Conservation (phyloP, 2,888 invertebrate species). For the Xestia c-nigrum region DNA sequence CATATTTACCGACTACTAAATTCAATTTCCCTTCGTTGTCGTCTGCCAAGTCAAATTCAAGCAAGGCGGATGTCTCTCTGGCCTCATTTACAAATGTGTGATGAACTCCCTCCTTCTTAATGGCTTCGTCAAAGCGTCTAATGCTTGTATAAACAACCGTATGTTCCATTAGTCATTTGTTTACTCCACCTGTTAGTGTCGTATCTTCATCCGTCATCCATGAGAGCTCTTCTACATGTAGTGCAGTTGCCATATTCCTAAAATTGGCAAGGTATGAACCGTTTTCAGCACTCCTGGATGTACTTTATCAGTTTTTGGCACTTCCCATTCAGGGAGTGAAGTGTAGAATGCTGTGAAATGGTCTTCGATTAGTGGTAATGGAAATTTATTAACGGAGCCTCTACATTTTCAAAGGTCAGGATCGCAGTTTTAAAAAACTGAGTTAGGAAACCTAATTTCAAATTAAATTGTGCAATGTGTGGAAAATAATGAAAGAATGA, state of each 20-base stretch:
- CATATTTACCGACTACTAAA: slow-evolving; percentile 20
- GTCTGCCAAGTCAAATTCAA: slow-evolving; percentile 25
- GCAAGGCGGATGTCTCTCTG: slow-evolving; percentile 20
- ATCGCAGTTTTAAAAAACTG: not conserved
- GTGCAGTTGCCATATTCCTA: slow-evolving; percentile 19
- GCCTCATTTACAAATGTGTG: slow-evolving; percentile 28
- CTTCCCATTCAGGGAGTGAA: slow-evolving; percentile 21
- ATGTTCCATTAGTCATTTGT: slow-evolving; percentile 41
- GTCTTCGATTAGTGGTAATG: not conserved
- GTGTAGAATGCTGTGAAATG: slow-evolving; percentile 11
- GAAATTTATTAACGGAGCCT: not conserved
- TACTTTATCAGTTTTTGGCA: slow-evolving; percentile 53
- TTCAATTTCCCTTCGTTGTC: slow-evolving; percentile 12
- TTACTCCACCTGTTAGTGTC: slow-evolving; percentile 50
- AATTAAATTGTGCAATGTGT: not conserved
- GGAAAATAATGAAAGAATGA: not conserved
- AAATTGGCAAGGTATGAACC: slow-evolving; percentile 33
- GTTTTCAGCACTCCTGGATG: slow-evolving; percentile 14
- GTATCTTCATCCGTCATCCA: slow-evolving; percentile 19
- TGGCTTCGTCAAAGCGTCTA: slow-evolving; percentile 18
- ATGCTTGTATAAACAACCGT: slow-evolving; percentile 37
- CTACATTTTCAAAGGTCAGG: not conserved
- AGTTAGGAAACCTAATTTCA: not conserved
- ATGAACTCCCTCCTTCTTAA: slow-evolving; percentile 21
- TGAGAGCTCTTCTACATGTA: slow-evolving; percentile 5